Conservation (phyloP, 2,113 vertebrate species). For the Grammomys dolichurus region DNA sequence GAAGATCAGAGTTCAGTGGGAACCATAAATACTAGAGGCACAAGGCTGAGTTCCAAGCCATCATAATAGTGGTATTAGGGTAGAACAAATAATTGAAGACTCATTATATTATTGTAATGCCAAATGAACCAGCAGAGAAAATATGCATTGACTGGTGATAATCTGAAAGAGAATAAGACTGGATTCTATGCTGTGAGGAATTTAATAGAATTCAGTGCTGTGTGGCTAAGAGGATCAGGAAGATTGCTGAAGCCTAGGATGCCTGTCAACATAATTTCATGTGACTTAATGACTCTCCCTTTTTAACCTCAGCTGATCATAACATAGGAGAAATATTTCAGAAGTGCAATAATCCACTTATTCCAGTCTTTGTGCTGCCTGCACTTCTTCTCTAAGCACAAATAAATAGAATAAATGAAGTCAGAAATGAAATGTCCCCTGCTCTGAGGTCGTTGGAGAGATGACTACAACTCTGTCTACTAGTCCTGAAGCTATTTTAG, state of each 20-base stretch:
- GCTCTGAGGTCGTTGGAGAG: background rate
- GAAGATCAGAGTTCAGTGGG: slow-evolving; percentile 27
- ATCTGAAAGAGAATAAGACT: background rate
- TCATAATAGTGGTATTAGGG: background rate
- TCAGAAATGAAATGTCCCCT: background rate
- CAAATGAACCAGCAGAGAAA: slow-evolving; percentile 54
- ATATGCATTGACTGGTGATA: background rate
- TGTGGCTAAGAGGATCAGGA: background rate
- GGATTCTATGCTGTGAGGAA: background rate
- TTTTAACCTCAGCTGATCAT: slow-evolving; percentile 14
- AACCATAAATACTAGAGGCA: slow-evolving; percentile 30
- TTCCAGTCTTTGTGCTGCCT: background rate
- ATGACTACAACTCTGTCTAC: background rate
- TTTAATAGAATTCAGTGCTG: background rate
- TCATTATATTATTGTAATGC: background rate
- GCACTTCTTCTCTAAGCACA: background rate
- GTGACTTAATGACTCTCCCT: background rate
- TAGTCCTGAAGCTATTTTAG: slow-evolving; percentile 23
- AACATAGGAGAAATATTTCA: background rate
- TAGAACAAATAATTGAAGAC: slow-evolving; percentile 45
- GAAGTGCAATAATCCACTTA: background rate
- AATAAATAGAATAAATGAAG: background rate
- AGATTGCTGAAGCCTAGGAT: background rate
- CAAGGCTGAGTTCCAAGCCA: slow-evolving; percentile 30
- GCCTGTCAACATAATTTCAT: background rate